Evolutionary conservation across 1,140 invertebrate species (phyloP), one percentile per base, ranked within the genome.

Genomic region (Philaenus spumarius): DNA sequence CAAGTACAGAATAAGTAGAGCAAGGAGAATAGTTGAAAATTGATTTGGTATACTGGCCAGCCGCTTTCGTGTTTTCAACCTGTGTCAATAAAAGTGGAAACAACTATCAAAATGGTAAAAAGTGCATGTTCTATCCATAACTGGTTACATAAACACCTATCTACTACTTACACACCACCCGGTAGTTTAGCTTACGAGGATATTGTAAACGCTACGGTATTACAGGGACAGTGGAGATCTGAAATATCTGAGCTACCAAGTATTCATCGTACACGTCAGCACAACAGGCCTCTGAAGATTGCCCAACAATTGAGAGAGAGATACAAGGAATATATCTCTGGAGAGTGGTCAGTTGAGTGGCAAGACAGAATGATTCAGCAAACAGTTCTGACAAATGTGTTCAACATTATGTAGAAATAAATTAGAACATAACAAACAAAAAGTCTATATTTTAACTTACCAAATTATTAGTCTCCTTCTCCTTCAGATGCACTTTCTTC

Each of bases 41-140:
- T 52, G 46, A 14, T 66, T 64, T 45, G 58, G 63, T 14, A 77
- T 79, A 51, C 58, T 79, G 30, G 63, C 69, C 2, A 63, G 67
- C 20, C 64, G 69, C 35, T 77, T 72, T 64, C 63, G 70, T 63
- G 66, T 75, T 39, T 73, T 75, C 26, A n/a, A n/a, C n/a, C 53
- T 37, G 35, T 37, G 35, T 7, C 35, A 9, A n/a, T 37, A 9
- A 37, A 37, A 37, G 35, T 37, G 7, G 35, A 37, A 37, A 37
- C 35, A 37, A 37, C 35, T 37, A n/a, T 37, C 7, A 37, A 37
- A n/a, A n/a, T n/a, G n/a, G n/a, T n/a, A n/a, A n/a, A n/a, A n/a
- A n/a, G n/a, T n/a, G n/a, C n/a, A n/a, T n/a, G n/a, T n/a, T n/a
- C n/a, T n/a, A n/a, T n/a, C n/a, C n/a, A n/a, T n/a, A n/a, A n/a